Conservation (phyloP, 1,140 invertebrate species). For the Elymnias hypermnestra region DNA sequence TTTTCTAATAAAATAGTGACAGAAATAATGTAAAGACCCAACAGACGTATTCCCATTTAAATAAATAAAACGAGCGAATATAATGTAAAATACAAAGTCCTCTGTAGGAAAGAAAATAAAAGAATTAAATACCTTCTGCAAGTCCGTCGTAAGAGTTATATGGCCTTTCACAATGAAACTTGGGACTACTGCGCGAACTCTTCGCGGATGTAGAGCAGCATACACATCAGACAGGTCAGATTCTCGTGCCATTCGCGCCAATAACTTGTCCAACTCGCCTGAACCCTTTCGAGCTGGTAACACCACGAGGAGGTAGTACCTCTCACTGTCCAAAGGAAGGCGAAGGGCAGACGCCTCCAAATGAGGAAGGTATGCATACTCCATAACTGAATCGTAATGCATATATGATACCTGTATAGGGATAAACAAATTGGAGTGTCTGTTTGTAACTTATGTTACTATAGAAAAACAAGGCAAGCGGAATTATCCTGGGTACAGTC, state of each 20-base stretch:
- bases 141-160: constrained; percentile 83
- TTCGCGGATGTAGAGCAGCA: constrained; percentile 79
- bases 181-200: constrained; percentile 85
- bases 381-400: constrained; percentile 84
- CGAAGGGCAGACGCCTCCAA: constrained; percentile 84
- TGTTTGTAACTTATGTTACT: too few species aligned
- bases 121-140: constrained; percentile 81
- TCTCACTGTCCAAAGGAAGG: constrained; percentile 83
- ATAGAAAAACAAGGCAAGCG: too few species aligned
- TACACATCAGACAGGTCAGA: constrained; percentile 80
- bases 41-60: too few species aligned
- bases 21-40: too few species aligned
- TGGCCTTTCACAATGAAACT: constrained; percentile 87
- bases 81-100: too few species aligned
- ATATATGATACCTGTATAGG: constrained; percentile 79
- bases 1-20: too few species aligned
- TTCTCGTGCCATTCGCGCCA: constrained; percentile 61
- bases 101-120: not conserved
- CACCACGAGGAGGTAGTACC: constrained; percentile 80
- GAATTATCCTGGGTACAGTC: too few species aligned
- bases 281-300: constrained; percentile 75
- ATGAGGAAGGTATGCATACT: constrained; percentile 84
- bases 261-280: constrained; percentile 50
- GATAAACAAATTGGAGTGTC: too few species aligned
- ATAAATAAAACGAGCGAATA: too few species aligned